These are phyloP conservation scores for Pristionchus arcanus DNA, from an alignment of 2,888 invertebrate genomes.

Conservation along the genomic window DNA sequence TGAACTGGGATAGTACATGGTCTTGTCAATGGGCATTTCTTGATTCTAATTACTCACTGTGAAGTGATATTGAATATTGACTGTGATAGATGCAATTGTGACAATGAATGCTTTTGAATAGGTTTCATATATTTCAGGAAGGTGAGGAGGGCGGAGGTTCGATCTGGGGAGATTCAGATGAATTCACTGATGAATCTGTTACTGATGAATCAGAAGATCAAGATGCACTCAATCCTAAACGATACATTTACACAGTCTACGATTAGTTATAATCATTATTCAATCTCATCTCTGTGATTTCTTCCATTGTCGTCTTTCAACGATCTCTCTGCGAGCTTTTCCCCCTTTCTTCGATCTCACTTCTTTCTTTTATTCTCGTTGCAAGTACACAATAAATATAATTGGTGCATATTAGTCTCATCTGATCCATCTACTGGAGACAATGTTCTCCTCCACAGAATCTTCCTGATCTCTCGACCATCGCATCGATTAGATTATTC, in stretches of 20 bases:
- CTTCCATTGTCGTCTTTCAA: background rate
- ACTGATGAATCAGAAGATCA: constrained; percentile 14
- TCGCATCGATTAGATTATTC: constrained; percentile 78
- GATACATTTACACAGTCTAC: constrained; percentile 72
- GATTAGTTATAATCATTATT: constrained; percentile 58
- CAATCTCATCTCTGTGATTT: constrained; percentile 23
- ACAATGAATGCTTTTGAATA: no score
- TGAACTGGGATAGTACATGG: background rate
- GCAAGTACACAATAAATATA: background rate
- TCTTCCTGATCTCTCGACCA: constrained; percentile 75
- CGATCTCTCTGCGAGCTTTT: constrained; percentile 1
- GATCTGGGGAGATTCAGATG: constrained; percentile 55
- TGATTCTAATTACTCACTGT: no score
- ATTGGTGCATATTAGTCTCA: background rate
- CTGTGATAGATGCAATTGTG: no score
- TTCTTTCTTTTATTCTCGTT: background rate
- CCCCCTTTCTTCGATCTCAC: background rate
- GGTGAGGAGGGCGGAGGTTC: constrained; percentile 31
- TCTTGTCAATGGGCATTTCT: background rate
- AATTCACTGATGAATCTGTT: constrained; percentile 15
- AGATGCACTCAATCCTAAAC: constrained; percentile 29
- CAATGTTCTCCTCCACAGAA: constrained; percentile 77
- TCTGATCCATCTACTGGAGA: constrained; percentile 61
- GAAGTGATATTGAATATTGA: background rate
- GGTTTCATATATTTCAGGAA: background rate